phyloP scores from a whole-genome alignment of 2,113 vertebrate species.

The Takifugu flavidus region DNA sequence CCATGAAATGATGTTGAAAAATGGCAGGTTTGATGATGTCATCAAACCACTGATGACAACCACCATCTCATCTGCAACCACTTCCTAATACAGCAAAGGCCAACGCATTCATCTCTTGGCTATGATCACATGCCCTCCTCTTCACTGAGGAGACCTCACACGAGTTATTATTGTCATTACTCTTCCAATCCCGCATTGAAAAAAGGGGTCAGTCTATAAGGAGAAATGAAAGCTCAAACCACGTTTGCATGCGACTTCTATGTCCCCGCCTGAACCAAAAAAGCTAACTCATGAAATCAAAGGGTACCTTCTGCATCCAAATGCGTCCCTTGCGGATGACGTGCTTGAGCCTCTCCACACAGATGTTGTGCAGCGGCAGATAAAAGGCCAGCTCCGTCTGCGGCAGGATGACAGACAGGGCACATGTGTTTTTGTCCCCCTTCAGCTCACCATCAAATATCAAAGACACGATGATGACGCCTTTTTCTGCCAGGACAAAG shows the following conservation, averaged over 20 bases:
- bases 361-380: slow-evolving; percentile 90
- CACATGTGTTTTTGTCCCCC: slow-evolving; percentile 94
- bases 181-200: slow-evolving; percentile 18
- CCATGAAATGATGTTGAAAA: not conserved
- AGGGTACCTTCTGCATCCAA: slow-evolving; percentile 96
- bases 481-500: slow-evolving; percentile 94
- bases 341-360: slow-evolving; percentile 92
- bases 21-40: not conserved
- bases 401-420: slow-evolving; percentile 92
- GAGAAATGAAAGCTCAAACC: not conserved
- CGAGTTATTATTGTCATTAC: slow-evolving; percentile 27
- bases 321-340: slow-evolving; percentile 95
- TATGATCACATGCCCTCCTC: not conserved
- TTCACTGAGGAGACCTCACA: slow-evolving; percentile 14
- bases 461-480: slow-evolving; percentile 94
- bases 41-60: no score
- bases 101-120: no score
- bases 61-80: no score
- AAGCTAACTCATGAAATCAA: not conserved
- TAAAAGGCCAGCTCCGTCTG: slow-evolving; percentile 92
- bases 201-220: slow-evolving; percentile 18
- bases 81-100: no score
- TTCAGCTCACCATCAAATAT: slow-evolving; percentile 98
- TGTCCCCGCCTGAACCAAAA: not conserved
- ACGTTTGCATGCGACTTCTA: not conserved